Evolutionary conservation across 1,140 invertebrate species (phyloP).

Genomic region (Centruroides sculpturatus): DNA sequence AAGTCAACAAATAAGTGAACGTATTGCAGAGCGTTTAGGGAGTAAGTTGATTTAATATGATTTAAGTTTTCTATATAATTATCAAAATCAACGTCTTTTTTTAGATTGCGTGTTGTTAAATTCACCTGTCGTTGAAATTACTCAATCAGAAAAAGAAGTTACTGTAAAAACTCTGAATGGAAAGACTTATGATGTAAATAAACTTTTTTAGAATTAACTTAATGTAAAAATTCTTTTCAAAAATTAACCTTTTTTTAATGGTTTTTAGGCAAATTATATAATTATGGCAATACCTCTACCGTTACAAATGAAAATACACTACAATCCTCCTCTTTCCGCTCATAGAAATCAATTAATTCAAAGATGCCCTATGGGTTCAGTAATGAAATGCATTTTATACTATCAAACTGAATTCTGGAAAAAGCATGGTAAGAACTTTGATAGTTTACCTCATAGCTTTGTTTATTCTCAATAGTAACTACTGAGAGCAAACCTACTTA

Average conservation of each 20-base stretch:
- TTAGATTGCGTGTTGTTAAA: background rate
- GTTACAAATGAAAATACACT: slow-evolving; percentile 28
- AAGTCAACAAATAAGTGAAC: slow-evolving; percentile 27
- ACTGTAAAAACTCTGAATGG: slow-evolving; percentile 17
- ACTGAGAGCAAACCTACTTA: too few species aligned
- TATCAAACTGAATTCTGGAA: slow-evolving; percentile 29
- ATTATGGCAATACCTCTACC: slow-evolving; percentile 27
- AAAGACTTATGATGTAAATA: slow-evolving; percentile 15
- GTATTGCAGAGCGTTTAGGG: slow-evolving; percentile 24
- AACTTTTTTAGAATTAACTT: background rate
- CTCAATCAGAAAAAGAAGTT: slow-evolving; percentile 11
- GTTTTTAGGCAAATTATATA: slow-evolving; percentile 9
- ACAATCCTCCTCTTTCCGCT: slow-evolving; percentile 24
- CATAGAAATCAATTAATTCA: slow-evolving; percentile 27
- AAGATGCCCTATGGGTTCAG: slow-evolving; percentile 28
- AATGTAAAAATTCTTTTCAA: background rate
- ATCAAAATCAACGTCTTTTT: background rate
- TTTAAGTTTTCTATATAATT: background rate
- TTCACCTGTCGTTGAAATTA: slow-evolving; percentile 4
- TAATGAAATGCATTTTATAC: slow-evolving; percentile 29
- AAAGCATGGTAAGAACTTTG: slow-evolving; percentile 3
- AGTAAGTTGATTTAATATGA: slow-evolving; percentile 1
- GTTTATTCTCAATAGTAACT: too few species aligned
- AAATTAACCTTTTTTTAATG: background rate
- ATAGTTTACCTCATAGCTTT: too few species aligned